A percentile compares a stretch with the other conserved stretches of the same genome.
These are phyloP conservation scores for Tenebrio molitor DNA, from an alignment of 1,140 invertebrate species.

Conservation along the genomic window DNA sequence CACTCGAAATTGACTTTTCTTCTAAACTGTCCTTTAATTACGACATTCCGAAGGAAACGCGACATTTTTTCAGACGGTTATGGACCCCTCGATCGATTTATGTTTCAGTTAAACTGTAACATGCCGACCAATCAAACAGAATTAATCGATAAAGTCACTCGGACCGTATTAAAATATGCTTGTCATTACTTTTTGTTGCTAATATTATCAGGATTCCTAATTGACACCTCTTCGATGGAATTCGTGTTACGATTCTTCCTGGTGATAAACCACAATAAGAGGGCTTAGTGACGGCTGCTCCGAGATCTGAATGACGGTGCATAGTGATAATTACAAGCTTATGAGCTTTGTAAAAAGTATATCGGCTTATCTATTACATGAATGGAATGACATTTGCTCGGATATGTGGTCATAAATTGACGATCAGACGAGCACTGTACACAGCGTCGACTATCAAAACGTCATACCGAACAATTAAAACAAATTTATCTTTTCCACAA, in stretches of 20 bases:
- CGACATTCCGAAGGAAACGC: too few relatives aligned
- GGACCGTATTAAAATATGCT: conserved; percentile 23
- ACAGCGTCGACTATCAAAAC: too few relatives aligned
- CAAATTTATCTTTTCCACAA: too few relatives aligned
- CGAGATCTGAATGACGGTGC: conserved; percentile 23
- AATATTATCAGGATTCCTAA: conserved; percentile 32
- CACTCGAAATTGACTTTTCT: conserved; percentile 21
- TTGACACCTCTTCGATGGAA: conserved; percentile 33
- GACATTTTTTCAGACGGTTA: conserved; percentile 13
- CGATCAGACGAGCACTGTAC: not conserved
- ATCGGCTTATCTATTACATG: not conserved
- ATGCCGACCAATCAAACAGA: conserved; percentile 10
- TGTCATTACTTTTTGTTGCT: conserved; percentile 35
- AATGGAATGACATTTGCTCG: conserved; percentile 17
- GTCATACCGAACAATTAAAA: too few relatives aligned
- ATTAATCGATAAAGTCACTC: conserved; percentile 30
- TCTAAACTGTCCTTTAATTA: too few relatives aligned
- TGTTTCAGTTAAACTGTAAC: too few relatives aligned
- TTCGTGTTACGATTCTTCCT: conserved; percentile 37
- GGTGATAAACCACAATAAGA: conserved; percentile 31
- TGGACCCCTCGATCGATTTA: too few relatives aligned
- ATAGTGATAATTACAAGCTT: conserved; percentile 28
- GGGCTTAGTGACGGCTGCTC: conserved; percentile 33
- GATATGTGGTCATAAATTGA: not conserved
- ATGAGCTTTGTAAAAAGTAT: conserved; percentile 32